These are phyloP conservation scores for Stenodema calcarata DNA, from an alignment of 2,888 invertebrate genomes.

Conservation along the genomic window DNA sequence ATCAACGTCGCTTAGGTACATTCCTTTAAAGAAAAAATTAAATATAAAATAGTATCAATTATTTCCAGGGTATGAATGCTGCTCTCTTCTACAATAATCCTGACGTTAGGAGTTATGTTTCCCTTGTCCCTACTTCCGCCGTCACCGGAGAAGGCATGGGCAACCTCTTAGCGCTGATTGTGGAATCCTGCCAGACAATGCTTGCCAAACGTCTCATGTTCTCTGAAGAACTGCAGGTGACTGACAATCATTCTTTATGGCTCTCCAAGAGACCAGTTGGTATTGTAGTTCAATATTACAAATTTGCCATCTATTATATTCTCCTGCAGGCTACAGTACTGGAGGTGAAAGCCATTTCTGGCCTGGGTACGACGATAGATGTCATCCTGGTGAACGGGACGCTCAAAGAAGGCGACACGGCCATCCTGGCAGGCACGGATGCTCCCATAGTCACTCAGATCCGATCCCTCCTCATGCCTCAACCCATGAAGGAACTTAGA, in stretches of 20 bases:
- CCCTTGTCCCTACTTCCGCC: conserved; percentile 96
- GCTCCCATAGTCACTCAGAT: conserved; percentile 98
- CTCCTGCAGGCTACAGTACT: conserved; percentile 62
- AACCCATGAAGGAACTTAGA: conserved; percentile 94
- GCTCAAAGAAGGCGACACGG: conserved; percentile 91
- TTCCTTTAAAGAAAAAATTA: too few species aligned
- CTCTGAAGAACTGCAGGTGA: conserved; percentile 87
- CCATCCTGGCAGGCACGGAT: conserved; percentile 95
- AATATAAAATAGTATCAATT: too few species aligned
- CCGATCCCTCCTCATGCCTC: conserved; percentile 94
- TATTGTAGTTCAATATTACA: too few species aligned
- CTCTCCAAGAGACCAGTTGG: too few species aligned
- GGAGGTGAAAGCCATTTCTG: conserved; percentile 92
- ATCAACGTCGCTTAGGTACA: too few species aligned
- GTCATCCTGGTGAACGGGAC: conserved; percentile 97
- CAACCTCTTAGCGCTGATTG: conserved; percentile 91
- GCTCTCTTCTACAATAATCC: conserved; percentile 95
- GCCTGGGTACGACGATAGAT: conserved; percentile 97
- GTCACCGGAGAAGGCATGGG: conserved; percentile 99
- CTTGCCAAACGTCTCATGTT: conserved; percentile 89
- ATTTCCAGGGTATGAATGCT: conserved; percentile 84
- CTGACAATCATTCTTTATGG: too few species aligned
- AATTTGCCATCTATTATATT: not conserved
- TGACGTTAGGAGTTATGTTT: conserved; percentile 90
- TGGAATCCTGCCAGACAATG: conserved; percentile 89